Percentiles rank a stretch among this genome's conserved stretches.
Evolutionary conservation across 2,797 vertebrate genomes (phyloP).

Genomic region (Hozukius guyotensis): DNA sequence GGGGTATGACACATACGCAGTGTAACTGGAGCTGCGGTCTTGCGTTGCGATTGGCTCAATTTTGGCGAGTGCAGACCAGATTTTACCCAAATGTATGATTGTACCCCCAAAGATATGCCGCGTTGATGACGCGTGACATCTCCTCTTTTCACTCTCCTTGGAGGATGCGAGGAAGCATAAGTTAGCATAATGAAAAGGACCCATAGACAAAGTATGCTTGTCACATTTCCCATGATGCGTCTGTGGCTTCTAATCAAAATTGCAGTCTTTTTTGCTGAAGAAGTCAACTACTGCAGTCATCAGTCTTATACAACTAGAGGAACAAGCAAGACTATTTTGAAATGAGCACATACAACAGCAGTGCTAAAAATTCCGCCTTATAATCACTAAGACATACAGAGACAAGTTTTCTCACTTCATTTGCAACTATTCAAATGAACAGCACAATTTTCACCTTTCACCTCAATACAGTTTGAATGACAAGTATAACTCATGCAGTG

Average conservation of each 20-base stretch:
- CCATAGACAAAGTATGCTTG: neutral
- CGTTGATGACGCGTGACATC: no score
- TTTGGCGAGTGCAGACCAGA: no score
- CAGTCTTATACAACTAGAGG: neutral
- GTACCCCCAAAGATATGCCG: no score
- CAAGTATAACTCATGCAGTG: neutral
- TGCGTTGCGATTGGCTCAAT: no score
- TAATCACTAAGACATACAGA: neutral
- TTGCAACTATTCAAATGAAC: neutral
- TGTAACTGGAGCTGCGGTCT: no score
- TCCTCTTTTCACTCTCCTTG: no score
- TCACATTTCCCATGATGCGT: neutral
- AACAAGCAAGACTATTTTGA: neutral
- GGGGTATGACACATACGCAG: no score
- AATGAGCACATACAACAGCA: neutral
- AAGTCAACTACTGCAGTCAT: neutral
- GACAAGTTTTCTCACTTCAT: neutral
- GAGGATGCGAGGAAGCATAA: no score
- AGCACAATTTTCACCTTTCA: neutral
- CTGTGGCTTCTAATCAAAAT: conserved; percentile 2
- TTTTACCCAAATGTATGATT: no score
- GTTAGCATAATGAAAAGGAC: no score
- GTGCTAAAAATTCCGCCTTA: neutral
- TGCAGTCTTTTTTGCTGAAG: neutral
- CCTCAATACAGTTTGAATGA: neutral